Evolutionary conservation across 2,113 vertebrate species (phyloP), one percentile per base, ranked within the genome.

Genomic region (Clarias gariepinus): DNA sequence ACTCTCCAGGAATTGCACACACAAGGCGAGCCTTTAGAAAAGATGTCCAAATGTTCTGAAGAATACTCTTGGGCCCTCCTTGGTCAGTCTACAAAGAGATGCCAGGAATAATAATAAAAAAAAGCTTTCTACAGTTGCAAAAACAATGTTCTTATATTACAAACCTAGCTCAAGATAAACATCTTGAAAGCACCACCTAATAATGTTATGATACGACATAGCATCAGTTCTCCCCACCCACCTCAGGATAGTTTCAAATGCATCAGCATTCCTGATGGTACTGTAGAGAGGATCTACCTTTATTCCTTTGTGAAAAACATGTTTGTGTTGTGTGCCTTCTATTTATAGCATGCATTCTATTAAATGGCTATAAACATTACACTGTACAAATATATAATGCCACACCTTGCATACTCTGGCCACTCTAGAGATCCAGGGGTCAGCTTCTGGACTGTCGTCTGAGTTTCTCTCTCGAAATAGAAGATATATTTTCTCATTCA

Each of bases 391-490:
- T 30, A 21, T 28, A 23, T 55, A 60, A 52, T 11, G 63, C 80
- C 79, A 3, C 92, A 99, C 98, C 96, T 97, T 98, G 89, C 98
- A 99, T 9, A 99, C 95, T 92, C 97, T 95, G 85, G 96, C 97
- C 87, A 99, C 95, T 2, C 95, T 92, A 0, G 97, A 97, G 88
- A 98, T 96, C 77, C 96, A 96, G 12, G 94, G 95, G 0, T 97
- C 96, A 0, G 97, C 97, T 68, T 96, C 96, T 0, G 95, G 96
- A 82, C 94, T 96, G 83, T 89, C 94, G 88, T 97, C 96, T 0
- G 96, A 95, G 89, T 98, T 98, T 90, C 97, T 97, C 86, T 99
- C 98, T 0, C 96, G 95, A 47, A 99, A 98, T 88, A 98, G 97
- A 16, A 97, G 90, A 85, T 98, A 99, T 68, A 99, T 98, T 90